Base-by-base conservation (phyloP, 2,888 invertebrate genomes). In the Andrena fulva region DNA sequence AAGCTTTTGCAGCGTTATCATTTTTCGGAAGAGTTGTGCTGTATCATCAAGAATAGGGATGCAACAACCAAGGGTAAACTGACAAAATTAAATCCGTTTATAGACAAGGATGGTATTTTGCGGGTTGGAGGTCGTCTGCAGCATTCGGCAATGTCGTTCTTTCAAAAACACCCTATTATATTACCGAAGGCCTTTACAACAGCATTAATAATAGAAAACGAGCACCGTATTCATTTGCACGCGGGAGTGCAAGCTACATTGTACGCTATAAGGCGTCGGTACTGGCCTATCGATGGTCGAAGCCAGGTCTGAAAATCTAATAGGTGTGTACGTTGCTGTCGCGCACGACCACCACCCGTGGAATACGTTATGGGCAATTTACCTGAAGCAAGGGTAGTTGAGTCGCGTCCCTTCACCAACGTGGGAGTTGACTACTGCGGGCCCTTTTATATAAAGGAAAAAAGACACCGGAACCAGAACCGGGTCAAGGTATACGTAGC, bases 311-410 rank as follows among this genome's bases (percentile, higher is more conserved):
- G 31, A 7, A 62, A 29, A 6, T 8, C 16, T 0, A 50, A 27
- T 0, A 4, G 29, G n/a, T 71, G 71, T 20, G 31, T 48, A 0
- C 24, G 48, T 7, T 69, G 69, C 20, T 71, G 10, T 50, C 50
- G 52, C 1, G 16, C n/a, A 12, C n/a, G 48, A 6, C 59, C 70
- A 12, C 48, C 31, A 16, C 7, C n/a, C 1, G 10, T 12, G 5
- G 31, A 5, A 1, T 71, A 64, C 35, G 6, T 35, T 10, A 52
- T 56, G 60, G 50, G 76, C 27, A 6, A 83, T 56, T 10, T 78
- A 31, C 29, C 29, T 5, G 29, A 31, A 2, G 29, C 29, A 31
- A 5, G 29, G 29, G 29, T 31, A 31, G 4, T 0, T 2, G 29
- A 31, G 29, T 31, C 29, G 29, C 29, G 5, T 31, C 29, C 29